Conservation (phyloP, 2,797 vertebrate genomes). For the Sebastes reedi region DNA sequence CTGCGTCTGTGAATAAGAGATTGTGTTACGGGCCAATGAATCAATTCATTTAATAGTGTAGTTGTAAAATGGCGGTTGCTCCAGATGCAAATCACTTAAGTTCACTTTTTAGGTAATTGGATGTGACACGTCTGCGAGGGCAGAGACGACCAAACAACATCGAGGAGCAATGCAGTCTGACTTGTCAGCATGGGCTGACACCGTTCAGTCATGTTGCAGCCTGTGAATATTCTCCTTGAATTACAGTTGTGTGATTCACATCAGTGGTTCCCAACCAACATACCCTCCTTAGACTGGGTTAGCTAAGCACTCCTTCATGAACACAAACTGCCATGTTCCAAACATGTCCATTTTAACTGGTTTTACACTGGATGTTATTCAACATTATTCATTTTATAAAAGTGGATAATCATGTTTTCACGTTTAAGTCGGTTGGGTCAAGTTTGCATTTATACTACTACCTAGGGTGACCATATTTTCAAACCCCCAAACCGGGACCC, state of each 20-base stretch:
- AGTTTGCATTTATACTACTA: background rate
- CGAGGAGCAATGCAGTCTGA: constrained; percentile 65
- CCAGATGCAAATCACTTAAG: constrained; percentile 56
- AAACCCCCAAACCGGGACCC: no score
- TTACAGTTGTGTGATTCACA: background rate
- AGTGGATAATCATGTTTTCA: background rate
- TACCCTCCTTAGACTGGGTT: background rate
- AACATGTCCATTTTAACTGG: background rate
- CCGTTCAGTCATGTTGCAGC: constrained; percentile 22
- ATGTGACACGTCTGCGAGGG: constrained; percentile 59
- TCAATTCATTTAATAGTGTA: constrained; percentile 58
- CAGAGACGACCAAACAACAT: constrained; percentile 50
- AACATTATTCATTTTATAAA: background rate
- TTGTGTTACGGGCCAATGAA: constrained; percentile 56
- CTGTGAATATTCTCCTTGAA: constrained; percentile 11
- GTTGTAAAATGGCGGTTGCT: constrained; percentile 64
- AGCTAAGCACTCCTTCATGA: background rate
- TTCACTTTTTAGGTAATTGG: constrained; percentile 52
- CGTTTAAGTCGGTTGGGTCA: background rate
- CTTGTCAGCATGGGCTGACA: constrained; percentile 38
- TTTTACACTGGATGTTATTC: background rate
- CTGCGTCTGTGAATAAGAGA: constrained; percentile 59
- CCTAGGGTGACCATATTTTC: no score
- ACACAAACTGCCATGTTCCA: background rate
- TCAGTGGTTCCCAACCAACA: background rate